Conservation (phyloP, 2,113 vertebrate species). For the Ranitomeya imitator region DNA sequence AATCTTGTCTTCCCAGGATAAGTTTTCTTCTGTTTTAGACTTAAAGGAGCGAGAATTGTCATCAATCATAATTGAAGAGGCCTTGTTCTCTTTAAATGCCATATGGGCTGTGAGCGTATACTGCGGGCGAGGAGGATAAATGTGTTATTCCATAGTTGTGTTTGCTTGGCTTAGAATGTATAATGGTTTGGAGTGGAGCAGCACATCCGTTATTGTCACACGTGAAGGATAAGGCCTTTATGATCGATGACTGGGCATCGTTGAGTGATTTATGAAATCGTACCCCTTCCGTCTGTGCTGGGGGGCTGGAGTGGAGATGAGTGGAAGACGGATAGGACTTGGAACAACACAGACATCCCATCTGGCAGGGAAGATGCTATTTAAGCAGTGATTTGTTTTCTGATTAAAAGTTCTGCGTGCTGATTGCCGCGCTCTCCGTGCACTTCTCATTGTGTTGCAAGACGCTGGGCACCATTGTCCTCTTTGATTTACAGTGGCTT, state of each 20-base stretch:
- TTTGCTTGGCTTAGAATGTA: slow-evolving; percentile 69
- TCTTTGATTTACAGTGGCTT: not conserved
- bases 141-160: slow-evolving; percentile 65
- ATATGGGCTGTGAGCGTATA: slow-evolving; percentile 64
- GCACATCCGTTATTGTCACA: slow-evolving; percentile 66
- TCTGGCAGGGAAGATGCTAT: slow-evolving; percentile 63
- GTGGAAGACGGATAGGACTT: slow-evolving; percentile 57
- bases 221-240: slow-evolving; percentile 63
- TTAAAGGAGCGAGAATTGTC: slow-evolving; percentile 65
- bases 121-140: slow-evolving; percentile 66
- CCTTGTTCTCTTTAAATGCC: slow-evolving; percentile 59
- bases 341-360: slow-evolving; percentile 54
- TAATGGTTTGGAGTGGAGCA: slow-evolving; percentile 62
- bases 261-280: slow-evolving; percentile 68
- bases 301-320: slow-evolving; percentile 60
- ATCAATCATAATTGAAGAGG: slow-evolving; percentile 67
- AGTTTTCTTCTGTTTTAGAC: slow-evolving; percentile 21
- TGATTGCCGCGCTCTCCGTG: not conserved
- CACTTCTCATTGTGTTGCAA: not conserved
- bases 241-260: slow-evolving; percentile 61
- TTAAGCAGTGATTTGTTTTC: slow-evolving; percentile 67
- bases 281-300: slow-evolving; percentile 63
- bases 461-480: not conserved
- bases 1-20: slow-evolving; percentile 34
- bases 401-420: slow-evolving; percentile 52